phyloP scores from a whole-genome alignment of 1,140 invertebrate genomes.

The Triops longicaudatus region DNA sequence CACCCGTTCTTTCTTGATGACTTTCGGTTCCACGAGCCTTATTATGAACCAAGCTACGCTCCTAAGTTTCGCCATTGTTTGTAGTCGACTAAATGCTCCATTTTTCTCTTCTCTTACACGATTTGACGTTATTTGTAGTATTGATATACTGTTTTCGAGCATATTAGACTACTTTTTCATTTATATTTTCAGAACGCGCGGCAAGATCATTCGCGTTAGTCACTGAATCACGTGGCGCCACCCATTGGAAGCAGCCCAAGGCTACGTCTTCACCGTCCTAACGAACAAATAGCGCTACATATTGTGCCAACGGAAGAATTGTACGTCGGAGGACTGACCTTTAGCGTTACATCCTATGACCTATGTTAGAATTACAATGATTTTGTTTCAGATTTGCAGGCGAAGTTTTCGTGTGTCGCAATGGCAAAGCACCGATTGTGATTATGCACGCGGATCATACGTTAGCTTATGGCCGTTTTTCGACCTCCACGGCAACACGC shows the following conservation, averaged over 20 bases:
- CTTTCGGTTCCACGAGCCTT: background rate
- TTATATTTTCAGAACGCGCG: conserved; percentile 46
- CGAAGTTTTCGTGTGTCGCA: conserved; percentile 80
- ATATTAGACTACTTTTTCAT: too few relatives aligned
- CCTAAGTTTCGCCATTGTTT: background rate
- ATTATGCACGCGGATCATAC: conserved; percentile 93
- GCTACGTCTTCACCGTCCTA: conserved; percentile 83
- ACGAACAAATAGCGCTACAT: conserved; percentile 76
- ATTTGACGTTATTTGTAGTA: too few relatives aligned
- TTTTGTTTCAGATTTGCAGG: conserved; percentile 41
- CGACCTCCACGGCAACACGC: conserved; percentile 89
- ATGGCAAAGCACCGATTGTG: conserved; percentile 65
- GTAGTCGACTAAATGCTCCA: background rate
- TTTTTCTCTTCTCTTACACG: too few relatives aligned
- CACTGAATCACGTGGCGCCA: conserved; percentile 68
- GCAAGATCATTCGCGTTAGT: conserved; percentile 72
- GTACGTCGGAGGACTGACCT: conserved; percentile 77
- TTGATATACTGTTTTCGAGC: too few relatives aligned
- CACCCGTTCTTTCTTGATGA: background rate
- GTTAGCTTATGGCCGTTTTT: conserved; percentile 87
- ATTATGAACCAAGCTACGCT: background rate
- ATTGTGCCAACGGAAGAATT: conserved; percentile 72
- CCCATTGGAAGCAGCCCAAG: conserved; percentile 83
- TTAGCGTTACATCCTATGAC: conserved; percentile 89
- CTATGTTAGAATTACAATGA: too few relatives aligned